Conservation (phyloP, 1,140 invertebrate species). For the Brachystomella parvula region DNA sequence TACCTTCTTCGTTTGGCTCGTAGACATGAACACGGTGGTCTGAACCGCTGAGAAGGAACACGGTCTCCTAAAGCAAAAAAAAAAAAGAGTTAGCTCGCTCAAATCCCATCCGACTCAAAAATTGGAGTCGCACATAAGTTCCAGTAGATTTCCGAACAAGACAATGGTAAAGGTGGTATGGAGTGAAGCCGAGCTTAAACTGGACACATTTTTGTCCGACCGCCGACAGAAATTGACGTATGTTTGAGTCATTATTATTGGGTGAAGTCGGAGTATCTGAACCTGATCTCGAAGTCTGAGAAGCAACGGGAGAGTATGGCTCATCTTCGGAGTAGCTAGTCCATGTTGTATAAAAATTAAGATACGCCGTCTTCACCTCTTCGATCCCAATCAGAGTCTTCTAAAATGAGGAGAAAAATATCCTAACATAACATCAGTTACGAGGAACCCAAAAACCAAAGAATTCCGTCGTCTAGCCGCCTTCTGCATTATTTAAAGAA, state of each 20-base stretch:
- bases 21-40: constrained; percentile 29
- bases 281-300: constrained; percentile 4
- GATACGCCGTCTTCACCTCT: background rate
- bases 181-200: constrained; percentile 26
- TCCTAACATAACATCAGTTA: too few species aligned
- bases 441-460: too few species aligned
- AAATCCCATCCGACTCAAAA: background rate
- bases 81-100: background rate
- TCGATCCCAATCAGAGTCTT: background rate
- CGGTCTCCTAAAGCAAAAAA: constrained; percentile 21
- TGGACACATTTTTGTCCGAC: constrained; percentile 19
- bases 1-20: constrained; percentile 18
- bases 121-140: constrained; percentile 21
- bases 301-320: background rate
- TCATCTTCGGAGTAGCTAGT: background rate
- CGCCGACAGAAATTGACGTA: constrained; percentile 21
- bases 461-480: background rate
- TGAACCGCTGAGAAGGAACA: constrained; percentile 31
- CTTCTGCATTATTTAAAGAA: background rate
- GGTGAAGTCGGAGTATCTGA: background rate
- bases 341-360: constrained; percentile 23
- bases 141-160: constrained; percentile 22
- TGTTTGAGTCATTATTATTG: background rate
- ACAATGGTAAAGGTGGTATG: constrained; percentile 30
- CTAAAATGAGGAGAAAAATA: background rate